Evolutionary conservation across 2,888 invertebrate genomes (phyloP).

Genomic region (Tanaodytes sp.): DNA sequence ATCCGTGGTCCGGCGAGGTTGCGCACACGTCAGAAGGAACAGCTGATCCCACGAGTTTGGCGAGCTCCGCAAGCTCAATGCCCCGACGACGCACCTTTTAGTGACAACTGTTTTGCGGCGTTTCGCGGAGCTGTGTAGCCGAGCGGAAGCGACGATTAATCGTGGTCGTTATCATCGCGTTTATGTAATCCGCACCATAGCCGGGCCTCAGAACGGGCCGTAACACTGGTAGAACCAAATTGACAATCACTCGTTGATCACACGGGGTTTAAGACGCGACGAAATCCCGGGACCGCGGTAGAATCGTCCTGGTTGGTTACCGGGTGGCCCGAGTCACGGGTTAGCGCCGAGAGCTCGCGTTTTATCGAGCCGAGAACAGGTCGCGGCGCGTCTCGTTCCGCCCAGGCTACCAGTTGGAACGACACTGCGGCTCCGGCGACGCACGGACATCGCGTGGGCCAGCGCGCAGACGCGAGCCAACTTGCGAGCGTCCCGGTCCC

Average conservation of each 20-base stretch:
- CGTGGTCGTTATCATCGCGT: slow-evolving; percentile 26
- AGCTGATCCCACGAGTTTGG: slow-evolving; percentile 58
- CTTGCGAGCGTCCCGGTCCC: slow-evolving; percentile 47
- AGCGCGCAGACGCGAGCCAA: slow-evolving; percentile 54
- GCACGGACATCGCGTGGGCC: slow-evolving; percentile 33
- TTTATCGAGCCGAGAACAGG: slow-evolving; percentile 15
- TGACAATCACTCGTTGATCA: background rate
- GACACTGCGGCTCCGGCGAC: slow-evolving; percentile 64
- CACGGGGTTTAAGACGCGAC: background rate
- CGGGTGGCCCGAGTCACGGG: slow-evolving; percentile 9
- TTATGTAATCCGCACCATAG: slow-evolving; percentile 28
- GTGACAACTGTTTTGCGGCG: slow-evolving; percentile 5
- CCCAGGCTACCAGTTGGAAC: slow-evolving; percentile 56
- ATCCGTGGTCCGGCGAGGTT: slow-evolving; percentile 42
- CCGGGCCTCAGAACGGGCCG: background rate
- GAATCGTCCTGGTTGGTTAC: too few relatives aligned
- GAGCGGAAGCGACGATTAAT: background rate
- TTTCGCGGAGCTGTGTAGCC: slow-evolving; percentile 29
- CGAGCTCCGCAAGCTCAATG: slow-evolving; percentile 1
- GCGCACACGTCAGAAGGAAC: slow-evolving; percentile 54
- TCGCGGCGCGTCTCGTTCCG: slow-evolving; percentile 30
- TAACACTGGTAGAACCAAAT: too few relatives aligned
- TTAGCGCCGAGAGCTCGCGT: slow-evolving; percentile 8
- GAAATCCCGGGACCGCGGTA: too few relatives aligned
- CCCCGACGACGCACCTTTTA: background rate